These are phyloP conservation scores for Sphaeridia pumilis DNA, from an alignment of 2,888 invertebrate genomes.

Conservation along the genomic window DNA sequence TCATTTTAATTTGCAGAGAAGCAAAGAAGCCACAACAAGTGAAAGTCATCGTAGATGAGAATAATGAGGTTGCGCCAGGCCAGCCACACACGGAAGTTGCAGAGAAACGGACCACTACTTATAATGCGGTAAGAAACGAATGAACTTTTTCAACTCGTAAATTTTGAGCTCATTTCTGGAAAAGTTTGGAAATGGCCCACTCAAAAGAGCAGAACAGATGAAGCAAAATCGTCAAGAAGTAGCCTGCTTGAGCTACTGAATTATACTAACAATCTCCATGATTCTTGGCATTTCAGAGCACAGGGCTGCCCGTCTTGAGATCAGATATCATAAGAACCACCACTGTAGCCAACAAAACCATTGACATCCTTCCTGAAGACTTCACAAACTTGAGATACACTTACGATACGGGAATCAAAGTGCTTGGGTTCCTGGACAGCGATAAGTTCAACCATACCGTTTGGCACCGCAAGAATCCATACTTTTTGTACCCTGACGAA, in stretches of 20 bases:
- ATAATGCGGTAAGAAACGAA: constrained; percentile 20
- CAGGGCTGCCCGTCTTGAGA: constrained; percentile 28
- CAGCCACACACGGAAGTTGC: not conserved
- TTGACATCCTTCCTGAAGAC: constrained; percentile 21
- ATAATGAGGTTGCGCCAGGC: constrained; percentile 15
- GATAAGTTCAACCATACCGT: constrained; percentile 17
- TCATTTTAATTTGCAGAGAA: constrained; percentile 18
- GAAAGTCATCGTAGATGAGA: constrained; percentile 19
- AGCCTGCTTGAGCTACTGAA: too few relatives aligned
- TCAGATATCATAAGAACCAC: constrained; percentile 24
- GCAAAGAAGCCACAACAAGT: constrained; percentile 17
- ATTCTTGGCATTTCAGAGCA: constrained; percentile 17
- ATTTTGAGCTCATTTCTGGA: not conserved
- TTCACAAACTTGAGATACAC: constrained; percentile 18
- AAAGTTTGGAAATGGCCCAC: too few relatives aligned
- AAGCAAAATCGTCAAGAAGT: too few relatives aligned
- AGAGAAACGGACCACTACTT: constrained; percentile 17
- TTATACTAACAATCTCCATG: not conserved
- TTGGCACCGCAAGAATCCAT: constrained; percentile 23
- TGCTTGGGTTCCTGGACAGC: constrained; percentile 24
- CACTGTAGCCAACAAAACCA: constrained; percentile 20
- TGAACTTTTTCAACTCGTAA: not conserved
- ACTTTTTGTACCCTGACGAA: constrained; percentile 34
- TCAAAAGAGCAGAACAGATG: too few relatives aligned
- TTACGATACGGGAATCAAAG: constrained; percentile 18